Evolutionary conservation across 2,113 vertebrate genomes (phyloP).

Genomic region (Jacana jacana): DNA sequence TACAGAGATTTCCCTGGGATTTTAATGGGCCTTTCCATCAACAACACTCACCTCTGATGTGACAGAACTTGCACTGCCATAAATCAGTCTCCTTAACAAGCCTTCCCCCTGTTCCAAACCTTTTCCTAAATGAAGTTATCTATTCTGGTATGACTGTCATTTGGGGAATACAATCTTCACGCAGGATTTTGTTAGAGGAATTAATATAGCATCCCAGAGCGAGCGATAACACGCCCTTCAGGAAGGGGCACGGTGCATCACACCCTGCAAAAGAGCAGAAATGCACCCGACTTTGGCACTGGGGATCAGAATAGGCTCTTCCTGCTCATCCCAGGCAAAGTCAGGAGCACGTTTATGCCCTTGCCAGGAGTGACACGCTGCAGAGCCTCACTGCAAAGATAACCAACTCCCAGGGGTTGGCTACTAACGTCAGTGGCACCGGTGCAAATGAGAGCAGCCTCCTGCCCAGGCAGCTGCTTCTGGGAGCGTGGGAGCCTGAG

Average conservation of each 20-base stretch:
- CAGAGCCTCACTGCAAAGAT: neutral
- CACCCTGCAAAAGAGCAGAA: rapidly evolving
- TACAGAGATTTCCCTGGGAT: neutral
- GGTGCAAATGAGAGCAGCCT: neutral
- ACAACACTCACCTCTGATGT: neutral
- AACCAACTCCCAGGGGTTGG: neutral
- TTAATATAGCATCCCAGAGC: neutral
- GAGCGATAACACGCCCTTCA: rapidly evolving
- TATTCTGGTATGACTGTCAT: neutral
- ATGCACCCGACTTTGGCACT: neutral
- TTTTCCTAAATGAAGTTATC: neutral
- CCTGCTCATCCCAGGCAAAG: neutral
- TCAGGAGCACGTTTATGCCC: neutral
- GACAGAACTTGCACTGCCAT: neutral
- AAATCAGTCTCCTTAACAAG: neutral
- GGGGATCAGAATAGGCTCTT: neutral
- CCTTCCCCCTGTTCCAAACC: neutral
- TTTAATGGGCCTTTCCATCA: neutral
- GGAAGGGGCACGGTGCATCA: neutral
- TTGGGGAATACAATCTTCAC: neutral
- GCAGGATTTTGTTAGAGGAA: rapidly evolving
- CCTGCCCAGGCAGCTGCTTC: neutral
- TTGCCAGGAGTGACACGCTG: neutral
- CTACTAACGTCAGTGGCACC: neutral
- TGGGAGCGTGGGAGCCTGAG: neutral